Evolutionary conservation across 2,113 vertebrate species (phyloP), one percentile per base, ranked within the genome.

Genomic region (Cercocebus atys): DNA sequence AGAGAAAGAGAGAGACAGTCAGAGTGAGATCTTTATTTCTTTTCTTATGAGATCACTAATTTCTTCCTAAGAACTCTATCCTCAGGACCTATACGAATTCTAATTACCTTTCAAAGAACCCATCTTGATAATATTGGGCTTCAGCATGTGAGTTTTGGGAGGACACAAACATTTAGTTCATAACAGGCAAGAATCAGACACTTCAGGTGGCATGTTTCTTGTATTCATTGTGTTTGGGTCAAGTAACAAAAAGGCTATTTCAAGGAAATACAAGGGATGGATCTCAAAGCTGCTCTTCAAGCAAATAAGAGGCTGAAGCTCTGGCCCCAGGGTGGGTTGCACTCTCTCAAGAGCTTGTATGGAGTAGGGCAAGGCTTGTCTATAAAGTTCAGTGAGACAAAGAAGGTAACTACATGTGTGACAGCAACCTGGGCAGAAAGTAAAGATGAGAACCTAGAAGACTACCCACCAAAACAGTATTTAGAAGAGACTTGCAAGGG

Each of bases 401-500:
- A 66, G 16, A 38, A 22, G 6, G 27, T 35, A 43, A 38, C 2
- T 35, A 1, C 8, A 3, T 52, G 3, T 0, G 10, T 47, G 73
- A 61, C 2, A 3, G 8, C n/a, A 38, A 72, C 12, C 68, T 87
- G 6, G 57, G 90, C 78, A 59, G 52, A 66, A 84, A 73, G 40
- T 4, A 13, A 90, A n/a, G 30, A 43, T 75, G 47, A 70, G 78
- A 95, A 88, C 25, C 47, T 35, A 9, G 55, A 92, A 92, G 35
- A 0, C 38, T 35, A 50, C 20, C 35, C 22, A 35, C 43, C 12
- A 7, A 25, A 64, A 38, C 11, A 52, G 20, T 35, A 11, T 7
- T 45, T 61, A 79, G n/a, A 92, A 95, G n/a, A 17, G 52, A 85
- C 38, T 76, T 78, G 45, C 55, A 18, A 78, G 25, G 59, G 45